These are phyloP conservation scores for Ibidorhyncha struthersii DNA, from an alignment of 2,113 vertebrate species.

Conservation along the genomic window DNA sequence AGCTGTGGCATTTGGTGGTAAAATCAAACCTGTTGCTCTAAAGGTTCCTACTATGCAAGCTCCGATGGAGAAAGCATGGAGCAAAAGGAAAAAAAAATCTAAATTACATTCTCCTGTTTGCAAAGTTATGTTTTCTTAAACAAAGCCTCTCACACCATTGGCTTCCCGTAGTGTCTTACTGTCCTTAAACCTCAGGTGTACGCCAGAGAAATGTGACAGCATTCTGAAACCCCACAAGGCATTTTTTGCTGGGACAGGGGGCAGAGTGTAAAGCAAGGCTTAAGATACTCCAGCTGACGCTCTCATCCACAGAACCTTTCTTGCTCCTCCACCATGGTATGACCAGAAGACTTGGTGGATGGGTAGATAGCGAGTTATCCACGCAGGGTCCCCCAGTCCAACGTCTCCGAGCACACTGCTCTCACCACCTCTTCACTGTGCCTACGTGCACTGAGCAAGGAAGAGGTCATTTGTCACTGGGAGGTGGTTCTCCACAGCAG, in stretches of 20 bases:
- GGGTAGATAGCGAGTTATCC: not conserved
- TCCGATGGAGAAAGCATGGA: not conserved
- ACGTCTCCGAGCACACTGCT: accelerated
- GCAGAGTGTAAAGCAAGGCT: accelerated
- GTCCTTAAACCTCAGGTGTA: accelerated
- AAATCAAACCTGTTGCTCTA: not conserved
- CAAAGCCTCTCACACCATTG: accelerated
- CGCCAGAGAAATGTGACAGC: not conserved
- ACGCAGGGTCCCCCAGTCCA: accelerated
- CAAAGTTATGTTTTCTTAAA: not conserved
- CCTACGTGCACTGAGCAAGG: not conserved
- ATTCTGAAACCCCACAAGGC: not conserved
- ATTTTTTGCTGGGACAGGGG: accelerated
- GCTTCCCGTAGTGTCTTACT: not conserved
- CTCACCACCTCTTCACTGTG: not conserved
- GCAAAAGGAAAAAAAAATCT: not conserved
- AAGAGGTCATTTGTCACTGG: not conserved
- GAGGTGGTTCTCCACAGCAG: not conserved
- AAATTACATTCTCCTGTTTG: not conserved
- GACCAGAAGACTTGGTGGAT: not conserved
- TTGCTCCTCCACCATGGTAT: accelerated
- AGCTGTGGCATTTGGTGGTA: not conserved
- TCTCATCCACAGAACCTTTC: not conserved
- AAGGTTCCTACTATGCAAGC: not conserved
- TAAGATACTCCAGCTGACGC: not conserved